Percentiles rank a stretch among this genome's conserved stretches.
These are phyloP conservation scores for Drosophila quadrilineata DNA, from an alignment of 1,140 invertebrate species.

Conservation along the genomic window DNA sequence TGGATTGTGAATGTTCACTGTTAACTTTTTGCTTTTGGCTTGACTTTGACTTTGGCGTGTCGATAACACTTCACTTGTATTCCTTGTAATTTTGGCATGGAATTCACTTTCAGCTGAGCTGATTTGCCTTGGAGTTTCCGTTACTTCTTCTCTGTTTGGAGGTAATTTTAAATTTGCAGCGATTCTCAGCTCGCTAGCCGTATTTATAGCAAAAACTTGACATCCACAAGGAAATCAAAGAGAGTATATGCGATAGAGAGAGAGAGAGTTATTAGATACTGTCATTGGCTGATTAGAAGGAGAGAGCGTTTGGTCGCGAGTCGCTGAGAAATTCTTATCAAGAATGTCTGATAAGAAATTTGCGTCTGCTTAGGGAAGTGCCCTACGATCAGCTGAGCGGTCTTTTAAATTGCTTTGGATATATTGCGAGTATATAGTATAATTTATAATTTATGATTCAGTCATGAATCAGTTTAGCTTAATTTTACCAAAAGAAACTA, in stretches of 20 bases:
- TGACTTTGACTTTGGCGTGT: conserved; percentile 49
- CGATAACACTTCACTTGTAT: conserved; percentile 72
- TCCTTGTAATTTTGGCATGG: conserved; percentile 60
- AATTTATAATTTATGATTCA: neutral
- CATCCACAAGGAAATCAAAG: conserved; percentile 5
- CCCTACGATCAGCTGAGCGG: conserved; percentile 1
- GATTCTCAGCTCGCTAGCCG: neutral
- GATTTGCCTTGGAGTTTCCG: conserved; percentile 48
- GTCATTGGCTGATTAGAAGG: conserved; percentile 3
- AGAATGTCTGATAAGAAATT: conserved; percentile 30
- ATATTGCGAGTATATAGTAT: neutral
- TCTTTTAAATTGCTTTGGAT: neutral
- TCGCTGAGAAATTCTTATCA: conserved; percentile 10
- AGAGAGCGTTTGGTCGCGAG: neutral
- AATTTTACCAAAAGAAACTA: neutral
- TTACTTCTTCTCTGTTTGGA: conserved; percentile 47
- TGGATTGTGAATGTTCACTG: conserved; percentile 5
- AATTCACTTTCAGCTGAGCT: conserved; percentile 55
- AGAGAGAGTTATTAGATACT: neutral
- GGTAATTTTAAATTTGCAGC: conserved; percentile 48
- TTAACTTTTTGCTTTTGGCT: conserved; percentile 56
- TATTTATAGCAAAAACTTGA: conserved; percentile 62
- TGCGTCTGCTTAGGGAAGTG: conserved; percentile 5
- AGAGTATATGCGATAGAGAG: neutral
- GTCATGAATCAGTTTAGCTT: neutral